Evolutionary conservation across 2,888 invertebrate genomes (phyloP).

Genomic region (Polydrusus pterygomalis): DNA sequence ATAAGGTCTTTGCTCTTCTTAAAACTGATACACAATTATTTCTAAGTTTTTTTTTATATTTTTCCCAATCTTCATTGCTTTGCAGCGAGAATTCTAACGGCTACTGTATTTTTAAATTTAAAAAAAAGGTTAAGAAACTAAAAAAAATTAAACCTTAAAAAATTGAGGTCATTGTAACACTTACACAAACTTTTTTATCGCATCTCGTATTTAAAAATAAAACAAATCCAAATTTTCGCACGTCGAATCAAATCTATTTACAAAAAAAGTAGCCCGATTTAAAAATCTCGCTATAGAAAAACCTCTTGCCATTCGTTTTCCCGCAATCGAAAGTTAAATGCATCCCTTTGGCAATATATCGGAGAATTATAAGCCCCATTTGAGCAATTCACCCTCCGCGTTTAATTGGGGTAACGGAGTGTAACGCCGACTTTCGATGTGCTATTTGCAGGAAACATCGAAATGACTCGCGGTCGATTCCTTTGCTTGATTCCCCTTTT

Average conservation of each 20-base stretch:
- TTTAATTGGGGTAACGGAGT: slow-evolving; percentile 41
- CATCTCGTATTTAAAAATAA: neutral
- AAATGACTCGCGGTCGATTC: slow-evolving; percentile 22
- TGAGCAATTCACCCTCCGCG: slow-evolving; percentile 38
- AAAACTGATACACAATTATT: too few species aligned
- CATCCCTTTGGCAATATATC: slow-evolving; percentile 26
- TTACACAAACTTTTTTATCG: too few species aligned
- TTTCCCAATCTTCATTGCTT: too few species aligned
- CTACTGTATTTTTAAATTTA: too few species aligned
- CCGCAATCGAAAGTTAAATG: slow-evolving; percentile 29
- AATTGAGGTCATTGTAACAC: too few species aligned
- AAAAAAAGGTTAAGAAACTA: too few species aligned
- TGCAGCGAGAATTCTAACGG: too few species aligned
- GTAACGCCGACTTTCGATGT: slow-evolving; percentile 34
- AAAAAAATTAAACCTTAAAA: too few species aligned
- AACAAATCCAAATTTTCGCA: neutral
- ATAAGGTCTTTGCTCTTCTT: too few species aligned
- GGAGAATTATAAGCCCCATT: slow-evolving; percentile 33
- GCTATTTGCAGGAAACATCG: slow-evolving; percentile 41
- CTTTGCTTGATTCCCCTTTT: slow-evolving; percentile 3
- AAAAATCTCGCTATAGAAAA: slow-evolving; percentile 16
- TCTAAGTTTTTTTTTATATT: too few species aligned
- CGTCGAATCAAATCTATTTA: neutral
- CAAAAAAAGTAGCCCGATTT: neutral
- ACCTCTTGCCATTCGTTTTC: slow-evolving; percentile 12